Base-by-base conservation (phyloP, 2,888 invertebrate genomes). In the Leucania comma region DNA sequence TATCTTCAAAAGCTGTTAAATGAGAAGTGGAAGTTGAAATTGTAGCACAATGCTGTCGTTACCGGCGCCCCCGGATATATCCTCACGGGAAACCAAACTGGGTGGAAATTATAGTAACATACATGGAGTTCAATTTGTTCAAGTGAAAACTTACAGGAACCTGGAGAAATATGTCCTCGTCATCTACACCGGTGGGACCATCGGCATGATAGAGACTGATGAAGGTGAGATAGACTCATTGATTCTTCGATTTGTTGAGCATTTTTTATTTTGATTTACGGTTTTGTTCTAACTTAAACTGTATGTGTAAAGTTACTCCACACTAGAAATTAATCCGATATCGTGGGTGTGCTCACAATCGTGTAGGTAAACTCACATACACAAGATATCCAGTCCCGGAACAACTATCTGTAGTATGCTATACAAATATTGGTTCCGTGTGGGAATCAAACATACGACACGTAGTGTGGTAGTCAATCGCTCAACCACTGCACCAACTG, bases 101-200 rank as follows among this genome's bases (percentile, higher is more conserved):
- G n/a, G 1, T 24, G n/a, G 0, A 17, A 22, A 12, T 9, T 61
- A 8, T 24, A 22, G 32, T 22, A 57, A 35, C 14, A 4, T 24
- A 35, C 14, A 71, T 3, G 58, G 51, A 20, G 60, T 50, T 14
- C 50, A 61, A 12, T 57, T 0, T 35, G 26, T 50, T 2, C 24
- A 46, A 29, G 17, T 38, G 10, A 51, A 20, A 5, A 12, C n/a
- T 5, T 29, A n/a, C 42, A 48, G 1, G 14, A 32, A 1, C 0
- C 12, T 1, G 26, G 50, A 14, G 3, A 96, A 97, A 14, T 96
- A 96, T 63, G 98, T 99, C 0, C 95, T 99, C 68, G 99, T 99
- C 29, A 95, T 99, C 24, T 99, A 99, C 89, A 99, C 99, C 0
- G 99, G 99, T 0, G 99, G 99, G 3, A 99, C 99, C 0, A 99